phyloP scores from a whole-genome alignment of 1,140 invertebrate species.

The Eumeta japonica region DNA sequence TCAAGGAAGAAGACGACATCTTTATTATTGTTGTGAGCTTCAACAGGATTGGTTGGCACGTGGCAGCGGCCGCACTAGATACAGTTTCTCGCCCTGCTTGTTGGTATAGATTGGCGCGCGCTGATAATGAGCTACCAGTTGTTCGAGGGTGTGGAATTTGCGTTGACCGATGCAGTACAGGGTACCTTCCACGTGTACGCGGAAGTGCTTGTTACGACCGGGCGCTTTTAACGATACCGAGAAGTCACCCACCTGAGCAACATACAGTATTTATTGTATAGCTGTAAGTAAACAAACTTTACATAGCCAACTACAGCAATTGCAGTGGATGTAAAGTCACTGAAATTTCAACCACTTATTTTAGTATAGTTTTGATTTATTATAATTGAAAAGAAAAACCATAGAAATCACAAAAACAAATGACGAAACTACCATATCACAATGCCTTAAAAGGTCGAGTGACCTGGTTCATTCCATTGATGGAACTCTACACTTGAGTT shows the following conservation, averaged over 20 bases:
- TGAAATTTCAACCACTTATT: too few species aligned
- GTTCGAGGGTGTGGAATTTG: constrained; percentile 93
- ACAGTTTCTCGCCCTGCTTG: constrained; percentile 91
- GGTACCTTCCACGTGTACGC: constrained; percentile 92
- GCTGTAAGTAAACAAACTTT: not conserved
- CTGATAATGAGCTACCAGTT: constrained; percentile 97
- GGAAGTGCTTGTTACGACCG: constrained; percentile 97
- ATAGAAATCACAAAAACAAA: too few species aligned
- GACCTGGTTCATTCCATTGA: too few species aligned
- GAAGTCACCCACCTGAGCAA: constrained; percentile 92
- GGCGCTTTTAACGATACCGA: constrained; percentile 97
- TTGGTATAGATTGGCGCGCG: constrained; percentile 97
- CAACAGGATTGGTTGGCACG: constrained; percentile 57
- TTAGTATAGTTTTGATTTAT: not conserved
- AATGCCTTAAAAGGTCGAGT: too few species aligned
- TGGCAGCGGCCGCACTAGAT: constrained; percentile 83
- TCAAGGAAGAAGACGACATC: too few species aligned
- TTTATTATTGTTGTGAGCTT: too few species aligned
- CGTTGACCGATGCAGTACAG: constrained; percentile 97
- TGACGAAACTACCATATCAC: too few species aligned
- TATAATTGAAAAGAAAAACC: not conserved
- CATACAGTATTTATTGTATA: constrained; percentile 3
- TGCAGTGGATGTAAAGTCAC: too few species aligned
- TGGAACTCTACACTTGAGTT: too few species aligned
- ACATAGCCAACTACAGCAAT: too few species aligned